Percentiles rank a stretch among this genome's conserved stretches.
phyloP scores from a whole-genome alignment of 2,888 invertebrate genomes.

The Lottia scabra region DNA sequence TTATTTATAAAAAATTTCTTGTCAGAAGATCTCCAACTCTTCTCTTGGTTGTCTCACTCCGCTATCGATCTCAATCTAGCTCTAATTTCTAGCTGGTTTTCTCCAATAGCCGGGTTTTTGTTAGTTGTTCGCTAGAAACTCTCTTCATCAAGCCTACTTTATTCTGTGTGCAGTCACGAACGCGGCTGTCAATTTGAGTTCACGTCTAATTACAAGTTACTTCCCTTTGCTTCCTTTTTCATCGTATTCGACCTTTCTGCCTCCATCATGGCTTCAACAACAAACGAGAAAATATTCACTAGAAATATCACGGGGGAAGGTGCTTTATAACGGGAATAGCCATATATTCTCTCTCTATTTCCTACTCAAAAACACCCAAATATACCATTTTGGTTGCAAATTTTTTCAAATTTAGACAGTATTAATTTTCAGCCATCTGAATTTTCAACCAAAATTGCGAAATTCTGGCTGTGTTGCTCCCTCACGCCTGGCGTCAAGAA shows the following conservation, averaged over 20 bases:
- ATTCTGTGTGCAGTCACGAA: neutral
- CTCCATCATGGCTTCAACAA: slow-evolving; percentile 9
- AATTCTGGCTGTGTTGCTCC: slow-evolving; percentile 32
- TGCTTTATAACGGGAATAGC: slow-evolving; percentile 68
- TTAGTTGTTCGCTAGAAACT: neutral
- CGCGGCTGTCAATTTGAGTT: slow-evolving; percentile 3
- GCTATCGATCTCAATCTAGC: too few relatives aligned
- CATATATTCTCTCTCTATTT: slow-evolving; percentile 28
- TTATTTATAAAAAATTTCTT: too few relatives aligned
- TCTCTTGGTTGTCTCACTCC: too few relatives aligned
- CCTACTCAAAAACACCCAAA: slow-evolving; percentile 12
- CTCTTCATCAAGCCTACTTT: neutral
- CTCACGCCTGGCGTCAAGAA: slow-evolving; percentile 38
- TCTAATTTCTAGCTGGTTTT: too few relatives aligned
- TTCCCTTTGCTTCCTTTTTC: slow-evolving; percentile 20
- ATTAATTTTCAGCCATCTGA: slow-evolving; percentile 25
- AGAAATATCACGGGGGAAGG: slow-evolving; percentile 43
- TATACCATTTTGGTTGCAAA: slow-evolving; percentile 19
- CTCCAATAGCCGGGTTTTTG: neutral
- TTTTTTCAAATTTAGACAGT: slow-evolving; percentile 19
- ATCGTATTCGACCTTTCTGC: slow-evolving; percentile 22
- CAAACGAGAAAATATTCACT: neutral
- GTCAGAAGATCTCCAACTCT: too few relatives aligned
- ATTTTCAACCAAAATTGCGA: slow-evolving; percentile 24
- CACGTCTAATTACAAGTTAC: slow-evolving; percentile 9